These are phyloP conservation scores for Iselma pallidipennis DNA, from an alignment of 2,888 invertebrate species.

Conservation along the genomic window DNA sequence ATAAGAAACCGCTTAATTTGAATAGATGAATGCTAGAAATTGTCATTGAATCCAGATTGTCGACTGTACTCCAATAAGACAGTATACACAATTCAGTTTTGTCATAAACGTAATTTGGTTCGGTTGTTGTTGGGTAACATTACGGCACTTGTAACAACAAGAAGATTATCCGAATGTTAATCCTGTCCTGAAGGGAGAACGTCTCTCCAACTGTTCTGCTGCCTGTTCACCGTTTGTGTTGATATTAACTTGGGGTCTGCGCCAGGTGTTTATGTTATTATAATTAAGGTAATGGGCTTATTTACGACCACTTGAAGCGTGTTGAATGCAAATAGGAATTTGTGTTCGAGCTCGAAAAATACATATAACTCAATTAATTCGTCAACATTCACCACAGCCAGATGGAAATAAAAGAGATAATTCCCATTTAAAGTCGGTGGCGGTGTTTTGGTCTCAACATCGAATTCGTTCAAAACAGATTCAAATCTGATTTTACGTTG, in stretches of 20 bases:
- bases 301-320: slow-evolving; percentile 36
- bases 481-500: background rate
- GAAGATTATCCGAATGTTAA: slow-evolving; percentile 29
- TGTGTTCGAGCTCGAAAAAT: slow-evolving; percentile 19
- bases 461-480: background rate
- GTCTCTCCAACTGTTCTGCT: slow-evolving; percentile 12
- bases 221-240: slow-evolving; percentile 15
- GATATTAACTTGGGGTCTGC: slow-evolving; percentile 30
- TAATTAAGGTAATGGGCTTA: slow-evolving; percentile 41
- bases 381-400: background rate
- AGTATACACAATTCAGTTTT: slow-evolving; percentile 11
- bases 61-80: background rate
- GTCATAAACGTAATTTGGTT: slow-evolving; percentile 23
- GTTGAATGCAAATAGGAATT: slow-evolving; percentile 28
- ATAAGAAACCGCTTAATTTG: too few species aligned
- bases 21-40: too few species aligned
- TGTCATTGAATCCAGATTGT: too few species aligned
- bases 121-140: slow-evolving; percentile 1
- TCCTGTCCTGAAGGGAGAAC: slow-evolving; percentile 21
- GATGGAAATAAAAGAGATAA: background rate
- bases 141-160: slow-evolving; percentile 27
- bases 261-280: slow-evolving; percentile 42
- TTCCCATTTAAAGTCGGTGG: background rate
- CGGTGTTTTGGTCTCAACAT: background rate
- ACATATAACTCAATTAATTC: slow-evolving; percentile 21